Evolutionary conservation across 2,797 vertebrate species (phyloP).

Genomic region (Epinephelus malabaricus): DNA sequence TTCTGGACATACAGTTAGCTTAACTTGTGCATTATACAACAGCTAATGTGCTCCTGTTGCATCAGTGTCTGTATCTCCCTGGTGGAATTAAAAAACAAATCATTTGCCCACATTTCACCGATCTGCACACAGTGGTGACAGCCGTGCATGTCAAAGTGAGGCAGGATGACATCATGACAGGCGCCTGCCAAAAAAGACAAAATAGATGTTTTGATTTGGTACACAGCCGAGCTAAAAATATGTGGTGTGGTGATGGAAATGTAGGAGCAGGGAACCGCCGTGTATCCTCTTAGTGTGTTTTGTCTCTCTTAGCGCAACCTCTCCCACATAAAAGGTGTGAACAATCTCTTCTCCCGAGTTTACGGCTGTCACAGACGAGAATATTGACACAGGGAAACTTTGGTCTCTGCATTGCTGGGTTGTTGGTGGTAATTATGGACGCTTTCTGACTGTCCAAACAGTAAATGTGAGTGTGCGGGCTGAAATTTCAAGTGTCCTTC

Average conservation of each 20-base stretch:
- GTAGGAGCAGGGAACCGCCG: slow-evolving; percentile 24
- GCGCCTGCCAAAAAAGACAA: slow-evolving; percentile 65
- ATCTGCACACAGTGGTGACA: slow-evolving; percentile 53
- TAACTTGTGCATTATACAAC: not conserved
- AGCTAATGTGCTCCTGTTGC: not conserved
- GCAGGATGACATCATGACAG: slow-evolving; percentile 55
- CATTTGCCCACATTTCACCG: slow-evolving; percentile 51
- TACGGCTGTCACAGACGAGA: slow-evolving; percentile 12
- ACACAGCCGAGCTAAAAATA: slow-evolving; percentile 64
- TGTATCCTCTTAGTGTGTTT: slow-evolving; percentile 40
- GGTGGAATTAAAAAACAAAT: slow-evolving; percentile 52
- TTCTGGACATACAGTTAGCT: not conserved
- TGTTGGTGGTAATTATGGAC: slow-evolving; percentile 35
- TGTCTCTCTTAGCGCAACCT: slow-evolving; percentile 53
- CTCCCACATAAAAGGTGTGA: slow-evolving; percentile 47
- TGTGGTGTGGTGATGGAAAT: slow-evolving; percentile 47
- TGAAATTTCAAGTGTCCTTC: slow-evolving; percentile 26
- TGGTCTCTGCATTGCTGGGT: slow-evolving; percentile 3
- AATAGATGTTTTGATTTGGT: slow-evolving; percentile 69
- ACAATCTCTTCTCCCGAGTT: slow-evolving; percentile 38
- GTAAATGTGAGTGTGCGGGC: slow-evolving; percentile 27
- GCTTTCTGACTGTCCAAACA: slow-evolving; percentile 11
- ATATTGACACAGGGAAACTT: slow-evolving; percentile 29
- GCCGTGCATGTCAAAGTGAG: slow-evolving; percentile 45
- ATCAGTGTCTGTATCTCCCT: slow-evolving; percentile 18